A percentile compares a stretch with the other conserved stretches of the same genome.
Evolutionary conservation across 2,113 vertebrate genomes (phyloP).

Genomic region (Camelus bactrianus): DNA sequence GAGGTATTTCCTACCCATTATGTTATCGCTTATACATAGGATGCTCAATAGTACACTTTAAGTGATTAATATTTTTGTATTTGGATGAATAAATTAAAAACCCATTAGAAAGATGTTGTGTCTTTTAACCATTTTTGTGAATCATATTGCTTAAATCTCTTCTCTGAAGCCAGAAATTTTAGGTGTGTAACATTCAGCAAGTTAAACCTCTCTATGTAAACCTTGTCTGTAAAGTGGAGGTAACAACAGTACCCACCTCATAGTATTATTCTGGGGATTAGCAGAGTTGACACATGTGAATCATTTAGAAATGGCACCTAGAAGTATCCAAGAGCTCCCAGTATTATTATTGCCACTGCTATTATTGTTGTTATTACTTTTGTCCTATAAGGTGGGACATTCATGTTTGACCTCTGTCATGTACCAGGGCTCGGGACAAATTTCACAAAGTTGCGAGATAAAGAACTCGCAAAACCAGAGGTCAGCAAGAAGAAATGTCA

Average conservation of each 20-base stretch:
- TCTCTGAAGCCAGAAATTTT: not conserved
- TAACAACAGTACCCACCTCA: not conserved
- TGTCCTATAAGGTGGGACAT: not conserved
- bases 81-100: constrained; percentile 36
- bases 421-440: not conserved
- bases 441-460: not conserved
- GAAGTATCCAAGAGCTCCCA: not conserved
- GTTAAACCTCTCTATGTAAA: not conserved
- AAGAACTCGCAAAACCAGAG: not conserved
- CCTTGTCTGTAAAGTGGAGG: not conserved
- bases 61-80: not conserved
- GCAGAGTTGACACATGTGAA: not conserved
- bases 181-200: not conserved
- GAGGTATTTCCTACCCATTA: not conserved
- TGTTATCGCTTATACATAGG: not conserved
- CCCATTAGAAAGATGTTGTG: not conserved
- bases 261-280: not conserved
- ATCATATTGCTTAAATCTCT: not conserved
- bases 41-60: not conserved
- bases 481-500: not conserved
- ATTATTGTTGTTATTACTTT: not conserved
- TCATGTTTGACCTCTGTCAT: not conserved
- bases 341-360: not conserved
- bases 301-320: not conserved
- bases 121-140: not conserved